A percentile compares a stretch with the other conserved stretches of the same genome.
phyloP scores from a whole-genome alignment of 2,797 vertebrate genomes.

The Sebastes ruberrimus region DNA sequence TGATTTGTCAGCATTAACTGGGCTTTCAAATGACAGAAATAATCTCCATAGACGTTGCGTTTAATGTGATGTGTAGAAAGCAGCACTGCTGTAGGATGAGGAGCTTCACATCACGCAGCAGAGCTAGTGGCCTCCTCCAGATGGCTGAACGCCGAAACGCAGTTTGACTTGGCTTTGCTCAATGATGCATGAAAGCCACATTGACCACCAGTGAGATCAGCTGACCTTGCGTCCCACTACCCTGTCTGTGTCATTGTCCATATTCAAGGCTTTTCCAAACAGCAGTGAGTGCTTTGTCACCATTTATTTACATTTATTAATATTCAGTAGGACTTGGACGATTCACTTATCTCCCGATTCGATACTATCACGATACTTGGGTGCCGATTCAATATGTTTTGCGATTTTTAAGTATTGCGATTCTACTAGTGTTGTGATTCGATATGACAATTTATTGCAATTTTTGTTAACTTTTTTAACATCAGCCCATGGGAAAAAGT shows the following conservation, averaged over 20 bases:
- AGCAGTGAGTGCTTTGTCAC: slow-evolving; percentile 2
- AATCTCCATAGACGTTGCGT: neutral
- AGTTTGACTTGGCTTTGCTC: slow-evolving; percentile 72
- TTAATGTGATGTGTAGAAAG: neutral
- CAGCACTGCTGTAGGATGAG: slow-evolving; percentile 4
- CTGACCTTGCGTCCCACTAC: slow-evolving; percentile 63
- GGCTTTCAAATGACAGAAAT: slow-evolving; percentile 3
- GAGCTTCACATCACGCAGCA: slow-evolving; percentile 9
- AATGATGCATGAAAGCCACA: slow-evolving; percentile 72
- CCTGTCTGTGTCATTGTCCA: slow-evolving; percentile 38
- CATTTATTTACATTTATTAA: neutral
- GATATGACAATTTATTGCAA: no score
- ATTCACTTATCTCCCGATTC: no score
- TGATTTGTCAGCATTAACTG: slow-evolving; percentile 24
- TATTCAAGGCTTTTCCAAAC: neutral
- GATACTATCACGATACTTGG: no score
- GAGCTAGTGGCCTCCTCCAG: slow-evolving; percentile 58
- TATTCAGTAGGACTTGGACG: neutral
- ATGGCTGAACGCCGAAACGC: slow-evolving; percentile 66
- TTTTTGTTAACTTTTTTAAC: no score
- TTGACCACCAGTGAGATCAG: slow-evolving; percentile 71
- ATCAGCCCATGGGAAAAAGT: no score
- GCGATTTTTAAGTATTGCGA: no score
- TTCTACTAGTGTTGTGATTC: no score
- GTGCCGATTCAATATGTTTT: no score